A percentile compares a stretch with the other conserved stretches of the same genome.
Evolutionary conservation across 2,797 vertebrate genomes (phyloP).

Genomic region (Cheirogaleus major): DNA sequence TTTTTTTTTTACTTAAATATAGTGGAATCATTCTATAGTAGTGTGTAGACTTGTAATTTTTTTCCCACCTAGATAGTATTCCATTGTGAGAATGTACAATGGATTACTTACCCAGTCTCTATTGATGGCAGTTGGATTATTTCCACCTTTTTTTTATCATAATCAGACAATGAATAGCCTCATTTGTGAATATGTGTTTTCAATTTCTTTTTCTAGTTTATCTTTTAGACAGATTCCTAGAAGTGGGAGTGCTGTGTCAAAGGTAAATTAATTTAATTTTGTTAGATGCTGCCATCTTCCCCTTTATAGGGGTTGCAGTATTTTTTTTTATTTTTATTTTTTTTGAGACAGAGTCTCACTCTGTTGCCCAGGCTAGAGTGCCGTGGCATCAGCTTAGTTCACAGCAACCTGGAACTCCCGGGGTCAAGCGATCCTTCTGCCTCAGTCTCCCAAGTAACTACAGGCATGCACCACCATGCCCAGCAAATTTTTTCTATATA

Average conservation of each 20-base stretch:
- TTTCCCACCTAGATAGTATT: not conserved
- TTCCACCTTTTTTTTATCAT: not conserved
- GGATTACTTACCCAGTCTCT: not conserved
- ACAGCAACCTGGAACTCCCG: too few species aligned
- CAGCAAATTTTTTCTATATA: too few species aligned
- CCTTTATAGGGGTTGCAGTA: not conserved
- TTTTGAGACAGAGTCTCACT: too few species aligned
- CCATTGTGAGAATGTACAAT: not conserved
- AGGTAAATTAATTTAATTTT: conserved; percentile 36
- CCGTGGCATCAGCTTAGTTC: too few species aligned
- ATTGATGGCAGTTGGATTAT: not conserved
- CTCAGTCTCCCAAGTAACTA: too few species aligned
- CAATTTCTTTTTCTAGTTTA: conserved; percentile 42
- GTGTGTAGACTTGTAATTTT: not conserved
- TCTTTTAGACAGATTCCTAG: conserved; percentile 32
- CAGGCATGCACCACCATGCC: too few species aligned
- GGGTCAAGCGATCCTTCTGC: too few species aligned
- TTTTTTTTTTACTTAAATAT: conserved; percentile 9
- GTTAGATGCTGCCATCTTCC: not conserved
- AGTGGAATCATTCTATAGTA: not conserved
- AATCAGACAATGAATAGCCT: not conserved
- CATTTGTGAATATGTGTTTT: conserved; percentile 39
- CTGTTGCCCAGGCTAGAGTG: too few species aligned
- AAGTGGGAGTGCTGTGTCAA: conserved; percentile 18
- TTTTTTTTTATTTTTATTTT: too few species aligned